Base-by-base conservation (phyloP, 2,113 vertebrate genomes). In the Peromyscus californicus region DNA sequence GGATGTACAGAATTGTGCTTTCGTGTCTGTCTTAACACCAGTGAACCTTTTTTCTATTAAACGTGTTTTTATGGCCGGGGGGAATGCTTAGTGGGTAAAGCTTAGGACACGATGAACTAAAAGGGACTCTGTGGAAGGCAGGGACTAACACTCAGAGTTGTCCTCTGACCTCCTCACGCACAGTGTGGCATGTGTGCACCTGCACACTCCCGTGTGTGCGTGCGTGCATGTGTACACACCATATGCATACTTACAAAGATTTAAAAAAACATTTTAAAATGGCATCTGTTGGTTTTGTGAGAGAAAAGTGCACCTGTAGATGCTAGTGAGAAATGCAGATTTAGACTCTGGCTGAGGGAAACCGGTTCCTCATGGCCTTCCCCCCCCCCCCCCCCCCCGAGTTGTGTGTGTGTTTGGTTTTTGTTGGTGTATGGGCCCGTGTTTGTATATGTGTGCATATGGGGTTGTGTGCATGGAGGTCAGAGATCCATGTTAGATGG, bases 251-350 rank as follows among this genome's bases (percentile, higher is more conserved):
- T 39, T n/a, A 72, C 2, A 72, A n/a, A n/a, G 69, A 72, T 33
- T 94, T 59, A 11, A 39, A 90, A 75, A 65, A 75, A 75, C 93
- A 15, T 57, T 67, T 96, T 87, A 59, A 54, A 91, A 85, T 70
- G n/a, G n/a, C 36, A 82, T 61, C 31, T 89, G 22, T 83, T 90
- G 80, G 10, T 42, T 76, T 96, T 84, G 36, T 39, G 22, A 70
- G 45, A 76, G 65, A 69, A 69, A 21, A 67, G 16, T 42, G 11
- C 31, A 36, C 17, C 42, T 45, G 70, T 0, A 57, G 8, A 21
- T 83, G 80, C 29, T 74, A 82, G 22, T 72, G 39, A 91, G 59
- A 72, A 74, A 31, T 82, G 13, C 7, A 33, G 48, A 95, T 22
- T 89, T 42, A 16, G 39, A 48, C 78, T 87, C 90, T 75, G 54